Conservation (phyloP, 2,113 vertebrate species). For the Sakesphorus luctuosus region DNA sequence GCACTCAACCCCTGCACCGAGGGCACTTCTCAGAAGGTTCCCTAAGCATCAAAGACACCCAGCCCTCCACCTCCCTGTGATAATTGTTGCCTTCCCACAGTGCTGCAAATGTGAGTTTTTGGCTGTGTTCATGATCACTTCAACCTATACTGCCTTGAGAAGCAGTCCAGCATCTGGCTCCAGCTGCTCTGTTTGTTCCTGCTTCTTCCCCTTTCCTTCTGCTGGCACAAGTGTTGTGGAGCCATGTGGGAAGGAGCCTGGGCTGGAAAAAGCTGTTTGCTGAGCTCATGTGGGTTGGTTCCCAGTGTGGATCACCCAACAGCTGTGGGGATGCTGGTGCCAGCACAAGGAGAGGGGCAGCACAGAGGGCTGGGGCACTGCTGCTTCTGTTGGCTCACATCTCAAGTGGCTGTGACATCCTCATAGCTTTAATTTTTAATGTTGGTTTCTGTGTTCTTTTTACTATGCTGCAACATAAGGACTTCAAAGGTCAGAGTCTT, state of each 20-base stretch:
- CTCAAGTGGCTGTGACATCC: not conserved
- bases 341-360: not conserved
- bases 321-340: not conserved
- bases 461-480: not conserved
- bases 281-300: not conserved
- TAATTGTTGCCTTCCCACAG: not conserved
- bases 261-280: not conserved
- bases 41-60: not conserved
- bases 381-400: not conserved
- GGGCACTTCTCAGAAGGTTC: not conserved
- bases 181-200: slow-evolving; percentile 37
- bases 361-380: not conserved
- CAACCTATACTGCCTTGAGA: not conserved
- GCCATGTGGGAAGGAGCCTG: not conserved
- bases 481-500: not conserved
- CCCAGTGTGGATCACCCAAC: not conserved
- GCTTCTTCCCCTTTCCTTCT: not conserved
- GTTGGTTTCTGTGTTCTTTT: not conserved
- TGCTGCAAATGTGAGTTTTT: not conserved
- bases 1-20: not conserved
- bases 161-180: not conserved
- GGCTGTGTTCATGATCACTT: not conserved
- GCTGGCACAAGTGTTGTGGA: slow-evolving; percentile 4
- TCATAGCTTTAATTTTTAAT: not conserved
- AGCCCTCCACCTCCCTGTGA: not conserved